Evolutionary conservation across 2,113 vertebrate species (phyloP).

Genomic region (Rhinogobius similis): DNA sequence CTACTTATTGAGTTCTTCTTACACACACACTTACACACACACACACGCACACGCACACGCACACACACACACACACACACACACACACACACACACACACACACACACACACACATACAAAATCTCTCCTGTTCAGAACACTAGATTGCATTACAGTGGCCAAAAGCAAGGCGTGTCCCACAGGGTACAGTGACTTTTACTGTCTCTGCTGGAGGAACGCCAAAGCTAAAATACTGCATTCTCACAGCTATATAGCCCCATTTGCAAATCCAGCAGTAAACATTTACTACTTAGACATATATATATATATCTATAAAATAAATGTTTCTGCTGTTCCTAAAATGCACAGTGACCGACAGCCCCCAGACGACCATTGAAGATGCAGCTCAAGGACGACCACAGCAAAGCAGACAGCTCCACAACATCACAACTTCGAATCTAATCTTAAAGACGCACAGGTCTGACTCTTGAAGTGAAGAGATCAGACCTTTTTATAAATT

Average conservation of each 20-base stretch:
- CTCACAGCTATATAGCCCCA: neutral
- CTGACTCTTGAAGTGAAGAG: neutral
- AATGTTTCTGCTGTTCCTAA: constrained; percentile 4
- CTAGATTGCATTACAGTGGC: constrained; percentile 27
- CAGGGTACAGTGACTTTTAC: constrained; percentile 9
- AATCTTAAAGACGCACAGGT: neutral
- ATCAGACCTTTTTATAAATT: neutral
- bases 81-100: neutral
- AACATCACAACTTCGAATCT: neutral
- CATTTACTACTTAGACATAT: constrained; percentile 5
- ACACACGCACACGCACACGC: neutral
- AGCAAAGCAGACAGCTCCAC: neutral
- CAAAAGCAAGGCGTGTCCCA: constrained; percentile 26
- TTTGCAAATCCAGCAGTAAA: constrained; percentile 5
- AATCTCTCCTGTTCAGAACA: constrained; percentile 21
- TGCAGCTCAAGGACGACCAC: constrained; percentile 35
- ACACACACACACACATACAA: constrained; percentile 2
- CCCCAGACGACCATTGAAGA: neutral
- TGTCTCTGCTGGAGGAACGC: neutral
- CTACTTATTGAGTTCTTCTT: constrained; percentile 15
- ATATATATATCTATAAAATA: constrained; percentile 8
- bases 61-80: neutral
- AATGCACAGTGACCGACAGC: constrained; percentile 19
- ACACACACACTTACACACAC: neutral
- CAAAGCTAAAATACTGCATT: neutral